Percentiles rank a stretch among this genome's conserved stretches.
These are phyloP conservation scores for Nemopilema nomurai DNA, from an alignment of 30 jellyfish, hydroid and myxozoan genomes.

Conservation along the genomic window DNA sequence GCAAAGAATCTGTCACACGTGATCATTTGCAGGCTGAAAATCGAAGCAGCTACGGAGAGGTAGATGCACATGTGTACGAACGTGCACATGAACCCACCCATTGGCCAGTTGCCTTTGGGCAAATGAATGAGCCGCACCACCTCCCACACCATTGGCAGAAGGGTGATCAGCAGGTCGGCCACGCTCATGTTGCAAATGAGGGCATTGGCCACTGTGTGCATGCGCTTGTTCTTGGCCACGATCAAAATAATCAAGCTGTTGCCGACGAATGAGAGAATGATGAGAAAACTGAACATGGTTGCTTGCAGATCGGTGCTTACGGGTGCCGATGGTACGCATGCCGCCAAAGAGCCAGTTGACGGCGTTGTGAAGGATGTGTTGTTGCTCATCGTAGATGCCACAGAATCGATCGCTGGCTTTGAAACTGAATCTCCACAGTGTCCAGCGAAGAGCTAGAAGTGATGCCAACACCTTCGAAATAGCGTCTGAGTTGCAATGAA, in stretches of 20 bases:
- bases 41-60: slow-evolving; percentile 80
- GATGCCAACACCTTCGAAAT: background rate
- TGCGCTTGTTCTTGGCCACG: slow-evolving; percentile 50
- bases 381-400: background rate
- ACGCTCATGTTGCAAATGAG: slow-evolving; percentile 75
- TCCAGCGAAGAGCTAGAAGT: background rate
- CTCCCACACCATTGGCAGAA: slow-evolving; percentile 77
- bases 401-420: no score
- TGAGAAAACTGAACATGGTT: slow-evolving; percentile 28
- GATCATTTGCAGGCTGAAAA: slow-evolving; percentile 56
- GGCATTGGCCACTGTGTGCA: slow-evolving; percentile 78
- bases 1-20: slow-evolving; percentile 87
- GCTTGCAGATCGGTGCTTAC: slow-evolving; percentile 23
- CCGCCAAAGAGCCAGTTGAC: background rate
- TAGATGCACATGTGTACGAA: slow-evolving; percentile 56
- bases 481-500: no score
- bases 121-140: slow-evolving; percentile 38
- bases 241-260: slow-evolving; percentile 54
- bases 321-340: slow-evolving; percentile 2
- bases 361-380: slow-evolving; percentile 10
- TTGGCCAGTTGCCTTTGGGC: slow-evolving; percentile 73
- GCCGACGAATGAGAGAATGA: slow-evolving; percentile 64
- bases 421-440: background rate
- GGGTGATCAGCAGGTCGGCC: slow-evolving; percentile 79
- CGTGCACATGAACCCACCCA: slow-evolving; percentile 77